Evolutionary conservation across 2,797 vertebrate species (phyloP).

Genomic region (Ptychobarbus kaznakovi): DNA sequence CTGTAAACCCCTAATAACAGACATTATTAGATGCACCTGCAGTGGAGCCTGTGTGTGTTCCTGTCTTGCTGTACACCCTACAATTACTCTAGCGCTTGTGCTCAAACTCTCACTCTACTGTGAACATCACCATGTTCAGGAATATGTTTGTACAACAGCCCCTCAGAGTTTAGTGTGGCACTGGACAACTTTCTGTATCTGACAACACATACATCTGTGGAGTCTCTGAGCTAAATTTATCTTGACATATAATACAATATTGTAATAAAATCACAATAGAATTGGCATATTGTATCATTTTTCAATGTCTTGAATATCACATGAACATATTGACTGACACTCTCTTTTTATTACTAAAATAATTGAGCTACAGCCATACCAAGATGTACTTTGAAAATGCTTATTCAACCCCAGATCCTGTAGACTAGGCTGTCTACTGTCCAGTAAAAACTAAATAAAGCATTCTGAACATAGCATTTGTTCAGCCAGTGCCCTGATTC

Average conservation of each 20-base stretch:
- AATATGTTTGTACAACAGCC: constrained; percentile 11
- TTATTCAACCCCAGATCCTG: background rate
- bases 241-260: background rate
- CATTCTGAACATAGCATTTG: background rate
- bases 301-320: background rate
- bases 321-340: background rate
- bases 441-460: background rate
- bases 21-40: constrained; percentile 53
- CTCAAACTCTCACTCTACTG: constrained; percentile 28
- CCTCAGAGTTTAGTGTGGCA: background rate
- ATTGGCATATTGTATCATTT: background rate
- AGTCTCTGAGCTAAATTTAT: background rate
- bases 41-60: background rate
- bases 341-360: background rate
- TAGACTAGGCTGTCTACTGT: background rate
- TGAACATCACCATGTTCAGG: constrained; percentile 12
- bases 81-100: background rate
- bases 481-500: background rate
- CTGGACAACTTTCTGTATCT: background rate
- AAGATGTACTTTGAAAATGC: background rate
- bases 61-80: constrained; percentile 15
- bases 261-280: background rate
- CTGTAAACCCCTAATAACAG: background rate
- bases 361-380: background rate
- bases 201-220: background rate